phyloP scores from a whole-genome alignment of 2,888 invertebrate species.

The Lasioglossum leucozonium region DNA sequence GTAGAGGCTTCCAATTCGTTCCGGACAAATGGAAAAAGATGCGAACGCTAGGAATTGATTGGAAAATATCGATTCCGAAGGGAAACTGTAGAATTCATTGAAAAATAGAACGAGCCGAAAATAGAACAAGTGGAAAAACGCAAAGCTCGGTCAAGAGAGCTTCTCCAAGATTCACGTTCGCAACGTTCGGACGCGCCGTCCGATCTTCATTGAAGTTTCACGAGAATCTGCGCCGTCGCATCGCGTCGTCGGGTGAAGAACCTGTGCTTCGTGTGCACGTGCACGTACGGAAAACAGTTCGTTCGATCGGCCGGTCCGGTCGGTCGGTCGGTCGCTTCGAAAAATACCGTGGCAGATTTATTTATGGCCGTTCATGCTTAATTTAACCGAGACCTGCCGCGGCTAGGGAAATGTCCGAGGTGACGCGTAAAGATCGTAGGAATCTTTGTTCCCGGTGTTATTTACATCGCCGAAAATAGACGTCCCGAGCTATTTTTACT shows the following conservation, averaged over 20 bases:
- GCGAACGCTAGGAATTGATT: background rate
- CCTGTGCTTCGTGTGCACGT: background rate
- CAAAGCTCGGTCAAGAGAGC: background rate
- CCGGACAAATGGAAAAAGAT: background rate
- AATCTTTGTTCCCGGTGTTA: background rate
- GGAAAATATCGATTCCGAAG: background rate
- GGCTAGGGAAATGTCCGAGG: constrained; percentile 28
- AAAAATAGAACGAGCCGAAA: background rate
- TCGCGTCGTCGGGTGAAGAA: background rate
- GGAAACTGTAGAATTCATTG: background rate
- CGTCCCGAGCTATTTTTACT: too few relatives aligned
- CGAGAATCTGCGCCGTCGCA: background rate
- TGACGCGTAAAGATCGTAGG: constrained; percentile 32
- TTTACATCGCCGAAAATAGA: background rate
- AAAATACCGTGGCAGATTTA: constrained; percentile 44
- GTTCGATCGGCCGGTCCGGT: constrained; percentile 14
- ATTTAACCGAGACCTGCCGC: constrained; percentile 46
- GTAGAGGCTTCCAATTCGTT: background rate
- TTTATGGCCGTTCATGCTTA: constrained; percentile 59
- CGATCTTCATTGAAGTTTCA: background rate
- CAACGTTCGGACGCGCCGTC: background rate
- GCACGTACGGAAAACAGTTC: constrained; percentile 43
- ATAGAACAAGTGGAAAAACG: background rate
- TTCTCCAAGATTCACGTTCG: background rate
- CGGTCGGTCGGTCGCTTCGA: constrained; percentile 21